A percentile compares a stretch with the other conserved stretches of the same genome.
phyloP scores from a whole-genome alignment of 2,888 invertebrate species.

The Halictus ligatus region DNA sequence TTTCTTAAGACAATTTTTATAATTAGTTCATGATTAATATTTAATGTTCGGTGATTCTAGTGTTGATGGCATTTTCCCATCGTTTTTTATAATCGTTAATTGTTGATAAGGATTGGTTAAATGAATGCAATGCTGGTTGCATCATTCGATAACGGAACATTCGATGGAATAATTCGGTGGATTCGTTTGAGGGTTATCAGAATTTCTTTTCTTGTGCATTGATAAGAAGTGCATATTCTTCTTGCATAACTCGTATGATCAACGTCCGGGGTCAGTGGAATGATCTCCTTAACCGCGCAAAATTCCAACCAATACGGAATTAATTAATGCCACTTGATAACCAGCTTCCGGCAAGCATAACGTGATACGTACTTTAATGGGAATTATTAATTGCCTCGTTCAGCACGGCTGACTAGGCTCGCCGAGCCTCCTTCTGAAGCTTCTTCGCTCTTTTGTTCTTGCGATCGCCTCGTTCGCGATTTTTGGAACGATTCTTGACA shows the following conservation, averaged over 20 bases:
- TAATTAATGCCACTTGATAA: constrained; percentile 45
- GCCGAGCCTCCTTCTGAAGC: not conserved
- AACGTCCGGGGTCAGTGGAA: constrained; percentile 28
- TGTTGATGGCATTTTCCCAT: no score
- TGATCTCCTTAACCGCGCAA: constrained; percentile 19
- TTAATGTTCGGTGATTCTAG: no score
- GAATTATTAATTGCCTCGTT: constrained; percentile 55
- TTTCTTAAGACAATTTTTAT: no score
- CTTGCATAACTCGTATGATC: constrained; percentile 24
- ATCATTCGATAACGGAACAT: not conserved
- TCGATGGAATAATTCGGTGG: not conserved
- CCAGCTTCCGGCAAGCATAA: not conserved
- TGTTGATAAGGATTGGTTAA: not conserved
- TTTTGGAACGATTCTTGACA: not conserved
- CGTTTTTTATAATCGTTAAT: not conserved
- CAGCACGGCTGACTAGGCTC: constrained; percentile 11
- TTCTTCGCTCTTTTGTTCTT: not conserved
- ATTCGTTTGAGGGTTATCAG: not conserved
- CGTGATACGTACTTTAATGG: not conserved
- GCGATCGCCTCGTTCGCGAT: not conserved
- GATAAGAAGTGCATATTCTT: not conserved
- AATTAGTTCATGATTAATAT: no score
- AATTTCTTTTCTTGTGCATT: not conserved
- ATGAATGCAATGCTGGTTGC: not conserved
- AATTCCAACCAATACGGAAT: constrained; percentile 35